Conservation (phyloP, 2,113 vertebrate genomes). For the Telmatochromis bifrenatus region DNA sequence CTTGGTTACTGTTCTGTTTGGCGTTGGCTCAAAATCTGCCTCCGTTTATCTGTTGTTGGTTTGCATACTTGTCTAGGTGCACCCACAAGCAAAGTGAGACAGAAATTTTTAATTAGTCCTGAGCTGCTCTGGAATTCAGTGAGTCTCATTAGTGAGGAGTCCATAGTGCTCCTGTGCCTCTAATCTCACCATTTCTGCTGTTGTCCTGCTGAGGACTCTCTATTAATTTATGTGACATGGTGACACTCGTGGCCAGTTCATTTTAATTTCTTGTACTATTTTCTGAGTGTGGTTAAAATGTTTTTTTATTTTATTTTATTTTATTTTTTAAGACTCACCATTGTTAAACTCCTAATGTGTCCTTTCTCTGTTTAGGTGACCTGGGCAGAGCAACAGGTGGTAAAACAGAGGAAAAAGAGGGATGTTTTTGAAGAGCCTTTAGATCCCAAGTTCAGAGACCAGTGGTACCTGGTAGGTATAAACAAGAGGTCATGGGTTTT, state of each 20-base stretch:
- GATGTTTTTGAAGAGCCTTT: slow-evolving; percentile 80
- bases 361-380: slow-evolving; percentile 70
- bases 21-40: neutral
- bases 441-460: slow-evolving; percentile 89
- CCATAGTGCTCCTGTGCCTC: neutral
- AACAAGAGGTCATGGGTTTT: neutral
- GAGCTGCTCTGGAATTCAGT: slow-evolving; percentile 14
- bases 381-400: slow-evolving; percentile 93
- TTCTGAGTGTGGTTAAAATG: neutral
- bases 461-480: slow-evolving; percentile 94
- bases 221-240: slow-evolving; percentile 29
- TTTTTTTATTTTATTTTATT: neutral
- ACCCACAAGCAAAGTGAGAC: neutral
- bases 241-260: neutral
- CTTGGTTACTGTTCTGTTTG: neutral
- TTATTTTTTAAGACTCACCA: neutral
- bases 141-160: slow-evolving; percentile 40
- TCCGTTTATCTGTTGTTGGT: neutral
- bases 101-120: slow-evolving; percentile 42
- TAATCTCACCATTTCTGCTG: slow-evolving; percentile 27
- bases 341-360: neutral
- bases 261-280: neutral
- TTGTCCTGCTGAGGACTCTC: slow-evolving; percentile 19
- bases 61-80: neutral
- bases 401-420: slow-evolving; percentile 82